Evolutionary conservation across 2,113 vertebrate genomes (phyloP), one percentile per base, ranked within the genome.

Genomic region (Emydura subglobosa): DNA sequence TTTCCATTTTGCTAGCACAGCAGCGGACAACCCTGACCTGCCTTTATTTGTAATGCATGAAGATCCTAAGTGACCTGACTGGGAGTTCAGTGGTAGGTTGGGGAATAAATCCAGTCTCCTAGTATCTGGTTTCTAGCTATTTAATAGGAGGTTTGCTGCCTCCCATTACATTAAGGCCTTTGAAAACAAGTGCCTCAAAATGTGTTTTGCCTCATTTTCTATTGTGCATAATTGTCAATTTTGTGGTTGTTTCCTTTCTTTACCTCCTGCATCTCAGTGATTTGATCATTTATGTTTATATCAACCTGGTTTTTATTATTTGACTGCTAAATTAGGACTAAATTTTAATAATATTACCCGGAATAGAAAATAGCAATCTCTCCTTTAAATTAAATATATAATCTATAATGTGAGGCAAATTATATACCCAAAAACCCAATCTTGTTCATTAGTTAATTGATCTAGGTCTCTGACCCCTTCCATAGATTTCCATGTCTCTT

Each of bases 31-130:
- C 57, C 4, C n/a, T 83, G 51, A 7, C 76, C 80, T 83, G 8
- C 50, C 79, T 72, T 4, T 87, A 61, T 93, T 89, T 86, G 57
- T 50, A 57, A 51, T 57, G 13, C 24, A 0, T 42, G 34, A 83
- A 65, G 39, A 29, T 44, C 79, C 42, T 2, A 5, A 12, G 61
- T 61, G 57, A 79, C 27, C 82, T 87, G 82, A 7, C 68, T 68
- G 81, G 82, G 92, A 93, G 50, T 57, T 84, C 31, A 27, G 17
- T 92, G 57, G 12, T 85, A 74, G 29, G 6, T 74, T 39, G 22
- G 27, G 72, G 76, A 22, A 91, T 65, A 22, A 39, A 51, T 85
- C 78, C 79, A 7, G 0, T 82, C 44, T 82, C 14, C 87, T 83
- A 13, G 42, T 87, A 89, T 49, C 85, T 95, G 27, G 7, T 82